Conservation (phyloP, 1,140 invertebrate species). For the Camponotus pennsylvanicus region DNA sequence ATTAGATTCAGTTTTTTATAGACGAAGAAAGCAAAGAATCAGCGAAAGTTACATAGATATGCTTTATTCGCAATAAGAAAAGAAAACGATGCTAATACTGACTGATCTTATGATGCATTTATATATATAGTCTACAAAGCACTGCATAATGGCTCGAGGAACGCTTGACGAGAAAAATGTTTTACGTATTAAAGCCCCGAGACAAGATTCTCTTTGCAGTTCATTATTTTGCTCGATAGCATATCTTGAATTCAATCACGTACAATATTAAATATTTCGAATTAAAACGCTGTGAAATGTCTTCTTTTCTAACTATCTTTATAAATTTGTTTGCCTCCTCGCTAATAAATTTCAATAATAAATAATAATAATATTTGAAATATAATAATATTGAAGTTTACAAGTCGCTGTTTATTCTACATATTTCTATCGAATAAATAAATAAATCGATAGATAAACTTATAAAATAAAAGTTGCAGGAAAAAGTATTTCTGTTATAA, state of each 20-base stretch:
- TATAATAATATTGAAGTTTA: not conserved
- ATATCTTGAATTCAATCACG: not conserved
- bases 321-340: not conserved
- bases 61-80: not conserved
- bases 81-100: not conserved
- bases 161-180: too few species aligned
- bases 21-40: not conserved
- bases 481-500: not conserved
- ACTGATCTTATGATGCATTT: not conserved
- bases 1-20: not conserved
- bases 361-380: not conserved
- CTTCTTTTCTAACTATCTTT: not conserved
- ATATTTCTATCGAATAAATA: not conserved
- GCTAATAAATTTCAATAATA: not conserved
- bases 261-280: not conserved
- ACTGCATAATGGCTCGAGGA: not conserved
- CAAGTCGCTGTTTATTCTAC: too few species aligned
- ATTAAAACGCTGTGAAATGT: not conserved
- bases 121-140: too few species aligned
- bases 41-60: not conserved
- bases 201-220: not conserved
- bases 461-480: not conserved
- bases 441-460: not conserved
- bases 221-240: not conserved
- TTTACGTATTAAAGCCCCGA: not conserved